Conservation (phyloP, 2,113 vertebrate genomes). For the Phodopus roborovskii region DNA sequence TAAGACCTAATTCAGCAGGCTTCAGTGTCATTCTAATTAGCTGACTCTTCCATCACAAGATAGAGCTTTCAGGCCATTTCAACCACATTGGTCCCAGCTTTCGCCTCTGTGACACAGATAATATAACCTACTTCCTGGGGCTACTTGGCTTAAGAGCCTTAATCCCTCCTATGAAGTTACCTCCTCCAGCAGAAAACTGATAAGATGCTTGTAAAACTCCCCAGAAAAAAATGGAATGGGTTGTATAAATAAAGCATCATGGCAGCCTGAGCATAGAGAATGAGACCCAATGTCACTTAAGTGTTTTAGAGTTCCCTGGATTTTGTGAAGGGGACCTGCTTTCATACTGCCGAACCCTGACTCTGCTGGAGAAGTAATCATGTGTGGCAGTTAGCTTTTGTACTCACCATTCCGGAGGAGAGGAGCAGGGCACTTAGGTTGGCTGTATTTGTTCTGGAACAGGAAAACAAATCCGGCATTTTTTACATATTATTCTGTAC, state of each 20-base stretch:
- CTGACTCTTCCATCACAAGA: neutral
- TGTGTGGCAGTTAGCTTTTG: slow-evolving; percentile 68
- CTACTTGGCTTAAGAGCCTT: slow-evolving; percentile 51
- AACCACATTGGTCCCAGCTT: neutral
- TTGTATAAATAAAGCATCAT: slow-evolving; percentile 65
- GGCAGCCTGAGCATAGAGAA: slow-evolving; percentile 33
- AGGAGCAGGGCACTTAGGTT: slow-evolving; percentile 55
- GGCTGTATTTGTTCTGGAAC: slow-evolving; percentile 63
- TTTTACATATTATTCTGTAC: slow-evolving; percentile 73
- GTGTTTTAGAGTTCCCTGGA: slow-evolving; percentile 29
- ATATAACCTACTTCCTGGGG: slow-evolving; percentile 22
- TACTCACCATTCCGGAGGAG: slow-evolving; percentile 43
- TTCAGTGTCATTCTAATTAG: neutral
- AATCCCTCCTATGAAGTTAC: slow-evolving; percentile 43
- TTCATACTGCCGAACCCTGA: neutral
- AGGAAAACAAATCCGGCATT: slow-evolving; percentile 76
- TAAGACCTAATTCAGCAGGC: neutral
- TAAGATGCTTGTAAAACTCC: slow-evolving; percentile 66
- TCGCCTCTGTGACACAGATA: slow-evolving; percentile 3
- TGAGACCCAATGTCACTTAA: slow-evolving; percentile 49
- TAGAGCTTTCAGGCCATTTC: neutral
- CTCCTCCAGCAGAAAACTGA: slow-evolving; percentile 60
- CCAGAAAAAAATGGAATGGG: slow-evolving; percentile 51
- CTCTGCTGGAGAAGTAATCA: slow-evolving; percentile 51
- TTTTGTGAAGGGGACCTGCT: slow-evolving; percentile 48